Evolutionary conservation across 1,140 invertebrate genomes (phyloP), one percentile per base, ranked within the genome.

Genomic region (Drosophila azteca): DNA sequence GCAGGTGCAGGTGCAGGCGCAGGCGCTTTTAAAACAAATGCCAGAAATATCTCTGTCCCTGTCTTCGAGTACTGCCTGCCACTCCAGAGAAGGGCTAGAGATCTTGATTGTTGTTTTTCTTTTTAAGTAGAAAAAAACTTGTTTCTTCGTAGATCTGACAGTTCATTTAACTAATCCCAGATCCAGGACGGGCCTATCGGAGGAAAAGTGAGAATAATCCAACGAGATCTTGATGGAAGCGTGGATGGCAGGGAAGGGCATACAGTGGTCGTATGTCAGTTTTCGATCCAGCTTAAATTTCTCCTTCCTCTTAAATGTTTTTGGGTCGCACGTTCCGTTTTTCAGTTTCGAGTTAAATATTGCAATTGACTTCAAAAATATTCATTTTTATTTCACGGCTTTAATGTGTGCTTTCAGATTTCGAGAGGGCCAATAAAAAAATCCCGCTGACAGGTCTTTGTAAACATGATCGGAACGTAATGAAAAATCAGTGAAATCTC

Each of bases 11-110:
- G 46, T 17, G 24, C 64, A 55, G 68, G 73, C 65, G 50, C 77
- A 79, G 67, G 81, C 82, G 64, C 73, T 74, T 87, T 85, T 63
- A 68, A 69, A 77, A 69, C 82, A 87, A 85, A 85, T 77, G 68
- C 73, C 81, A 73, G 63, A 85, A 77, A 79, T 77, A 60, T 52
- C 53, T 63, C 46, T 35, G 57, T 29, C 43, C 35, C 44, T n/a
- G 49, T 46, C 22, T 31, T 39, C 63, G 70, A 31, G 31, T 31
- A 31, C 31, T 31, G 31, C 31, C 31, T 31, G 31, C 31, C 31
- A 9, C 3, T n/a, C 35, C n/a, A 26, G 35, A 41, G 50, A 26
- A 24, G 51, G 26, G 65, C 29, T 13, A 39, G 35, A 39, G 35
- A 13, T 39, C 35, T 39, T 39, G 35, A 39, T 39, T 8, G 11